phyloP scores from a whole-genome alignment of 2,113 vertebrate genomes.

The Scortum barcoo region DNA sequence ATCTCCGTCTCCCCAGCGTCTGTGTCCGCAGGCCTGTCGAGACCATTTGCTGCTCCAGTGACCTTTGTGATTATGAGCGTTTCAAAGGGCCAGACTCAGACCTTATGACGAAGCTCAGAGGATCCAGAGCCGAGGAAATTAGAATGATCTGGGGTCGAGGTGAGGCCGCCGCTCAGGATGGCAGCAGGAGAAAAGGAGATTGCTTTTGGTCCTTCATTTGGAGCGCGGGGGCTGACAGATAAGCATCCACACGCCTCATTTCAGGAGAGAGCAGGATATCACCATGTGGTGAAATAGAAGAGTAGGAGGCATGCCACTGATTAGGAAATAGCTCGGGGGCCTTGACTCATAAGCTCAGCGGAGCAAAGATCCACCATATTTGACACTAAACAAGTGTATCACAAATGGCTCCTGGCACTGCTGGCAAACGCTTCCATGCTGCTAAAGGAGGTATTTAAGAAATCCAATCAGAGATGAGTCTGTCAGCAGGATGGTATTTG shows the following conservation, averaged over 20 bases:
- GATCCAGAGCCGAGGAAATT: constrained; percentile 53
- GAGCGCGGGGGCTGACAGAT: constrained; percentile 43
- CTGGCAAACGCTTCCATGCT: constrained; percentile 37
- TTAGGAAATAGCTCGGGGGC: constrained; percentile 70
- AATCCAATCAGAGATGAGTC: constrained; percentile 25
- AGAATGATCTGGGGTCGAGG: constrained; percentile 49
- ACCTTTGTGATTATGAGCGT: constrained; percentile 66
- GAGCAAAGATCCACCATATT: constrained; percentile 57
- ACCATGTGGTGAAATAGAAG: constrained; percentile 65
- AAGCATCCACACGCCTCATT: constrained; percentile 65
- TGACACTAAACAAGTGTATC: constrained; percentile 75
- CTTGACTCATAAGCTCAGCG: constrained; percentile 68
- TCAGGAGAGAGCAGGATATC: constrained; percentile 71
- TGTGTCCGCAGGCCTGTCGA: constrained; percentile 31
- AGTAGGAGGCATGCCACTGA: constrained; percentile 62
- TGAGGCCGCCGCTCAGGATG: constrained; percentile 54
- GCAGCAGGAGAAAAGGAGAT: constrained; percentile 32
- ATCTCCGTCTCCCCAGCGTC: neutral
- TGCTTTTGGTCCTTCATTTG: constrained; percentile 54
- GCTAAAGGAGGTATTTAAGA: constrained; percentile 24
- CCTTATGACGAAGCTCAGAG: constrained; percentile 25
- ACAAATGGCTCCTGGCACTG: constrained; percentile 44
- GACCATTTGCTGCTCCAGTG: constrained; percentile 55
- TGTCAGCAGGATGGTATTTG: neutral
- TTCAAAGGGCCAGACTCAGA: constrained; percentile 54